Percentiles rank a stretch among this genome's conserved stretches.
Conservation (phyloP, 2,797 vertebrate species). For the Schizopygopsis pylzovi region DNA sequence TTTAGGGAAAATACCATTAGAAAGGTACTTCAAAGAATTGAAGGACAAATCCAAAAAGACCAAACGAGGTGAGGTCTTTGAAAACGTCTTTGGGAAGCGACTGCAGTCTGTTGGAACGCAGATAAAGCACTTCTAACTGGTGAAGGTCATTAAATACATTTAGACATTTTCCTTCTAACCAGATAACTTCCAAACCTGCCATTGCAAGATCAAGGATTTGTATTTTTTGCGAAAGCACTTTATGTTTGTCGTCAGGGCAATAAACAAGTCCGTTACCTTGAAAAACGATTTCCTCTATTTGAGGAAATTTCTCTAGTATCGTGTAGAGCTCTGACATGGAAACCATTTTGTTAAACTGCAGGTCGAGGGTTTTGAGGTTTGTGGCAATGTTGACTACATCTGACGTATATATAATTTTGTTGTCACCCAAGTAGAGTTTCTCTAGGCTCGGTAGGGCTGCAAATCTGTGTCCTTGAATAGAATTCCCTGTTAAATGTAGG, state of each 20-base stretch:
- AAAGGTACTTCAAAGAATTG: slow-evolving; percentile 81
- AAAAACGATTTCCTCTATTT: slow-evolving; percentile 69
- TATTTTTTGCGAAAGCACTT: slow-evolving; percentile 66
- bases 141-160: slow-evolving; percentile 77
- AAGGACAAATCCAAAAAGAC: slow-evolving; percentile 77
- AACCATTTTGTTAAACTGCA: slow-evolving; percentile 79
- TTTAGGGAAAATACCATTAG: slow-evolving; percentile 73
- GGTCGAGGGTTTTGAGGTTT: slow-evolving; percentile 67
- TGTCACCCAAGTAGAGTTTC: slow-evolving; percentile 72
- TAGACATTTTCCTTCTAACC: slow-evolving; percentile 73
- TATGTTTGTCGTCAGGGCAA: background rate
- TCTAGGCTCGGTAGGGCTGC: slow-evolving; percentile 68
- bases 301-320: slow-evolving; percentile 68
- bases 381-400: background rate
- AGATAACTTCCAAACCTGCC: slow-evolving; percentile 79
- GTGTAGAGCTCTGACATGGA: slow-evolving; percentile 74
- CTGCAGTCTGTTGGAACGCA: slow-evolving; percentile 80
- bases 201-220: slow-evolving; percentile 73
- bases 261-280: slow-evolving; percentile 72
- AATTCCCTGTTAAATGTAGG: slow-evolving; percentile 83
- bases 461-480: slow-evolving; percentile 72
- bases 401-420: slow-evolving; percentile 72
- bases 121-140: slow-evolving; percentile 69
- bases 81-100: slow-evolving; percentile 81
- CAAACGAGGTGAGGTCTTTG: slow-evolving; percentile 78